These are phyloP conservation scores for Patella pellucida DNA, from an alignment of 2,888 invertebrate genomes.

Conservation along the genomic window DNA sequence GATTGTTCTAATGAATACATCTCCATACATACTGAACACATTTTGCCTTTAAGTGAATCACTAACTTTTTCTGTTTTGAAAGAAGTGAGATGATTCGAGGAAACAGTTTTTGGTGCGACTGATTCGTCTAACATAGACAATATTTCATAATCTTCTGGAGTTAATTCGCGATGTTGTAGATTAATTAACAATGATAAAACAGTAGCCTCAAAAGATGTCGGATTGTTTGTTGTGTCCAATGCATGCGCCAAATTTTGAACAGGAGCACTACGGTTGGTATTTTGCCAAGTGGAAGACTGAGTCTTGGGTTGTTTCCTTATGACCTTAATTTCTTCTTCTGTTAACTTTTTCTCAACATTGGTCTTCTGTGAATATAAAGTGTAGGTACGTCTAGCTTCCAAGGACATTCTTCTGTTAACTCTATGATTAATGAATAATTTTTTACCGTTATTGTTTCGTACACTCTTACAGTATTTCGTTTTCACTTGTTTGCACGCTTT, in stretches of 20 bases:
- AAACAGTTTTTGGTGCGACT: conserved; percentile 64
- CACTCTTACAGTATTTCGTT: conserved; percentile 52
- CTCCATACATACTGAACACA: conserved; percentile 67
- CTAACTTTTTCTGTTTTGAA: conserved; percentile 56
- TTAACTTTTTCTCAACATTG: conserved; percentile 25
- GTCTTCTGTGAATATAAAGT: conserved; percentile 15
- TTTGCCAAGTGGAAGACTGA: background rate
- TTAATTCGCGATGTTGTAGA: conserved; percentile 67
- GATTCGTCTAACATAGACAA: conserved; percentile 63
- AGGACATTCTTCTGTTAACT: conserved; percentile 47
- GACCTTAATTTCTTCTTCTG: conserved; percentile 32
- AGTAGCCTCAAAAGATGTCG: conserved; percentile 40
- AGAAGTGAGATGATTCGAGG: conserved; percentile 37
- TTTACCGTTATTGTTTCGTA: conserved; percentile 55
- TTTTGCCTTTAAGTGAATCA: conserved; percentile 34
- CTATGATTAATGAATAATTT: conserved; percentile 56
- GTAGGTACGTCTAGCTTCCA: conserved; percentile 38
- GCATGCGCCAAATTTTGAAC: conserved; percentile 52
- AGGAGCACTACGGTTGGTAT: conserved; percentile 23
- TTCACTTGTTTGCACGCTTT: conserved; percentile 62
- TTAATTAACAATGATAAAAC: conserved; percentile 56
- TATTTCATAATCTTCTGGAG: conserved; percentile 68
- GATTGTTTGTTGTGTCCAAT: conserved; percentile 43
- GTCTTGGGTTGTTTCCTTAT: background rate
- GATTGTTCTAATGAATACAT: conserved; percentile 55